A percentile compares a stretch with the other conserved stretches of the same genome.
Conservation (phyloP, 1,140 invertebrate species). For the Zaprionus inermis region DNA sequence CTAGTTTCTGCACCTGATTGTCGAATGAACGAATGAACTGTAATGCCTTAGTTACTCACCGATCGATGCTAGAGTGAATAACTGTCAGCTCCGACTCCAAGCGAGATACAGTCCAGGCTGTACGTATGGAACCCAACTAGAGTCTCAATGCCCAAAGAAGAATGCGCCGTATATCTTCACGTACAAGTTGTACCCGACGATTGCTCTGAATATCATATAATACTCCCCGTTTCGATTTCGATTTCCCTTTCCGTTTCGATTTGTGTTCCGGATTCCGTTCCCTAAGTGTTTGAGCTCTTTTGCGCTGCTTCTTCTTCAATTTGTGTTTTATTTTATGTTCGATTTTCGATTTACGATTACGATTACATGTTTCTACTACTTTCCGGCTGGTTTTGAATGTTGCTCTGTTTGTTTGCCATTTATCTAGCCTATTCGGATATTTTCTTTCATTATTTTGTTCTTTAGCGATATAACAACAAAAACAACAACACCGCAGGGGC, state of each 20-base stretch:
- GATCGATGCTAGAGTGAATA: slow-evolving; percentile 40
- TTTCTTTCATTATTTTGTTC: slow-evolving; percentile 63
- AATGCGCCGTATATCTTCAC: slow-evolving; percentile 1
- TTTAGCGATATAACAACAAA: slow-evolving; percentile 76
- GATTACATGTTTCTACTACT: slow-evolving; percentile 35
- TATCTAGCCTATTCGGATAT: slow-evolving; percentile 62
- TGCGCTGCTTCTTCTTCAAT: not conserved
- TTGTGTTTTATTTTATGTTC: not conserved
- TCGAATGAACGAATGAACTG: slow-evolving; percentile 77
- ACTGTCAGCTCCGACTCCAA: slow-evolving; percentile 22
- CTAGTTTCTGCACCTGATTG: slow-evolving; percentile 73
- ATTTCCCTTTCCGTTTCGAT: not conserved
- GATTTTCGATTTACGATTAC: not conserved
- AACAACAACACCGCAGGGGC: slow-evolving; percentile 78
- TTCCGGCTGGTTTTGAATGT: slow-evolving; percentile 49
- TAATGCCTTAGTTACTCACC: slow-evolving; percentile 69
- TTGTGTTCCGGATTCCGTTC: not conserved
- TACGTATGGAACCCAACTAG: slow-evolving; percentile 10
- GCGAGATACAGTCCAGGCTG: slow-evolving; percentile 21
- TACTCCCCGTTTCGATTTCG: slow-evolving; percentile 9
- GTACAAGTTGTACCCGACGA: not conserved
- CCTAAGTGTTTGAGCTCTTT: slow-evolving; percentile 6
- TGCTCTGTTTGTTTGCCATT: slow-evolving; percentile 72
- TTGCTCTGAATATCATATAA: slow-evolving; percentile 7
- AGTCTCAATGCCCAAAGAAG: slow-evolving; percentile 2